A percentile compares a stretch with the other conserved stretches of the same genome.
These are phyloP conservation scores for Larimichthys polyactis DNA, from an alignment of 2,113 vertebrate species.

Conservation along the genomic window DNA sequence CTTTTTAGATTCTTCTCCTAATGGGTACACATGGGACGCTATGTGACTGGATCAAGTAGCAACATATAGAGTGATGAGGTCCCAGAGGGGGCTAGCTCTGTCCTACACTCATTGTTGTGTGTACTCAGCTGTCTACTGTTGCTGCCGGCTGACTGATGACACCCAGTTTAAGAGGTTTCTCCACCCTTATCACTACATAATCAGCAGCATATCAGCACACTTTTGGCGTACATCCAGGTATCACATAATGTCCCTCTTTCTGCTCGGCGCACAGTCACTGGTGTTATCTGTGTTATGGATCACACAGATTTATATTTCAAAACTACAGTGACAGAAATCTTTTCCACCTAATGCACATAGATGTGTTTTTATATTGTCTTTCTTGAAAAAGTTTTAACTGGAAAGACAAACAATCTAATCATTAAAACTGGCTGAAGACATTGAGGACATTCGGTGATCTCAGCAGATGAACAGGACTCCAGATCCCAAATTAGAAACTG, in stretches of 20 bases:
- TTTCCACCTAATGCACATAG: not conserved
- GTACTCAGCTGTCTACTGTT: not conserved
- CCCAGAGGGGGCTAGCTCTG: no score
- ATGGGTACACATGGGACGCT: no score
- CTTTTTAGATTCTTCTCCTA: no score
- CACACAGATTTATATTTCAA: not conserved
- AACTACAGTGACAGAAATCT: not conserved
- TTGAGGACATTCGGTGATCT: slow-evolving; percentile 5
- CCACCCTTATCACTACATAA: not conserved
- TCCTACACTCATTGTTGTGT: no score
- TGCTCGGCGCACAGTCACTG: no score
- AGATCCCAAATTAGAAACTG: slow-evolving; percentile 34
- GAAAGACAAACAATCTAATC: not conserved
- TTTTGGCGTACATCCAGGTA: not conserved
- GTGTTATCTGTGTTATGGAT: not conserved
- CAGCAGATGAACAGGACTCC: not conserved
- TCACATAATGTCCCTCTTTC: not conserved
- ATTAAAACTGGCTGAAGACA: not conserved
- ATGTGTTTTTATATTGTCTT: not conserved
- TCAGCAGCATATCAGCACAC: not conserved
- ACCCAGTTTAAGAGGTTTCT: slow-evolving; percentile 5
- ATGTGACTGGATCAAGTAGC: no score
- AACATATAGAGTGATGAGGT: no score
- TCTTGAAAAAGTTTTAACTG: not conserved
- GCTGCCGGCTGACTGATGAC: not conserved